A percentile compares a stretch with the other conserved stretches of the same genome.
These are phyloP conservation scores for Hydrotaea diabolus DNA, from an alignment of 2,888 invertebrate genomes.

Conservation along the genomic window DNA sequence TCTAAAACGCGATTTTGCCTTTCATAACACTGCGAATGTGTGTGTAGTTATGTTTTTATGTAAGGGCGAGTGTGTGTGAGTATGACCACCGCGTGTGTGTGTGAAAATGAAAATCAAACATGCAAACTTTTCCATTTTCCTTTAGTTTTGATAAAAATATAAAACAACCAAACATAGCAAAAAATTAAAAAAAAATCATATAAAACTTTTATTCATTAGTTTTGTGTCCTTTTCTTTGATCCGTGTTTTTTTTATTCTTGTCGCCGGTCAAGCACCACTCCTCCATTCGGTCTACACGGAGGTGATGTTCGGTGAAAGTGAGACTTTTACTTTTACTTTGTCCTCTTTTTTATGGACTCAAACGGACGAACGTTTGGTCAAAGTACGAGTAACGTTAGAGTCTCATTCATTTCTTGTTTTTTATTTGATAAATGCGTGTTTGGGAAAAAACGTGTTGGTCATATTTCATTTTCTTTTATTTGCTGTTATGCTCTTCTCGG, in stretches of 20 bases:
- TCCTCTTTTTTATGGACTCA: background rate
- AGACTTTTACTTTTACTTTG: conserved; percentile 36
- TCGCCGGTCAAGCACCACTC: conserved; percentile 38
- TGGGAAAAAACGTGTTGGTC: conserved; percentile 55
- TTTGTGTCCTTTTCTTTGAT: background rate
- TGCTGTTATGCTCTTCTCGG: conserved; percentile 23
- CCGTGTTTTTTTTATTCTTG: background rate
- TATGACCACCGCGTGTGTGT: conserved; percentile 15
- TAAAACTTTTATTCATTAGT: conserved; percentile 51
- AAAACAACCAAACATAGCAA: conserved; percentile 26
- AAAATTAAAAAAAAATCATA: conserved; percentile 18
- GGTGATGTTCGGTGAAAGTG: conserved; percentile 35
- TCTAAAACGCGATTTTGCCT: conserved; percentile 49
- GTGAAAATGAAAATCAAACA: conserved; percentile 81
- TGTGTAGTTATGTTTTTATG: too few species aligned
- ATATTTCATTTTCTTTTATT: conserved; percentile 56
- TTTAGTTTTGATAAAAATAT: conserved; percentile 74
- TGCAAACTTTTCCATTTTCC: conserved; percentile 73
- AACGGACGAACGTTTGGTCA: too few species aligned
- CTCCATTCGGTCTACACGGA: conserved; percentile 14
- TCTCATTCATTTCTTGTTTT: background rate
- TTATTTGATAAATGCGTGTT: conserved; percentile 38
- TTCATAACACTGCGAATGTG: background rate
- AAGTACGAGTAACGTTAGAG: background rate
- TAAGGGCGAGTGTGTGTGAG: too few species aligned